Evolutionary conservation across 2,113 vertebrate species (phyloP).

Genomic region (Desmodus rotundus): DNA sequence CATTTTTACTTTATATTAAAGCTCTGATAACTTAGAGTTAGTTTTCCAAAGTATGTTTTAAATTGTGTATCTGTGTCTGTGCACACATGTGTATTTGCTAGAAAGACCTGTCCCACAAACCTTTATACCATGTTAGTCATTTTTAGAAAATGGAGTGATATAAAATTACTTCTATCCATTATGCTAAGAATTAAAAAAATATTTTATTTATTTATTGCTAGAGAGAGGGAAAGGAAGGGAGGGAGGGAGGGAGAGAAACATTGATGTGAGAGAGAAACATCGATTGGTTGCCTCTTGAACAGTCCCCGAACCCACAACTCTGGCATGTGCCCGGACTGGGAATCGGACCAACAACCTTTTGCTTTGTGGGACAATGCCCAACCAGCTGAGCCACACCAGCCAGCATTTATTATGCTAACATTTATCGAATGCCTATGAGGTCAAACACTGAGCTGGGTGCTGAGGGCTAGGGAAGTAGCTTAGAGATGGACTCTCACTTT

Average conservation of each 20-base stretch:
- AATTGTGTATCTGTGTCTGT: neutral
- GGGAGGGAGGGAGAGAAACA: no score
- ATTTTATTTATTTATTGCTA: no score
- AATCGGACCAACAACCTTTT: no score
- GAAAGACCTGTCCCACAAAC: neutral
- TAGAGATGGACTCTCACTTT: neutral
- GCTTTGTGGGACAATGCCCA: no score
- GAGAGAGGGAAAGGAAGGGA: no score
- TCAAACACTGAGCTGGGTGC: neutral
- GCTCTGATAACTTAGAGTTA: neutral
- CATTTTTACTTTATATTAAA: conserved; percentile 7
- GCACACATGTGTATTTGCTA: neutral
- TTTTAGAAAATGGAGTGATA: neutral
- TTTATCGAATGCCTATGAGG: neutral
- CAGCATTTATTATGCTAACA: neutral
- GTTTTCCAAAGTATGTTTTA: neutral
- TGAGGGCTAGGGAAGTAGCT: neutral
- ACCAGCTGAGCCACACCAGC: no score
- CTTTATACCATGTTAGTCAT: neutral
- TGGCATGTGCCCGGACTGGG: no score
- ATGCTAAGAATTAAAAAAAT: neutral
- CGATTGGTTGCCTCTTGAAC: no score
- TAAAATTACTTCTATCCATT: conserved; percentile 20
- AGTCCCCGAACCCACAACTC: no score
- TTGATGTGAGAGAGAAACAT: no score